Evolutionary conservation across 2,888 invertebrate species (phyloP), one percentile per base, ranked within the genome.

Genomic region (Diarsia mendica): DNA sequence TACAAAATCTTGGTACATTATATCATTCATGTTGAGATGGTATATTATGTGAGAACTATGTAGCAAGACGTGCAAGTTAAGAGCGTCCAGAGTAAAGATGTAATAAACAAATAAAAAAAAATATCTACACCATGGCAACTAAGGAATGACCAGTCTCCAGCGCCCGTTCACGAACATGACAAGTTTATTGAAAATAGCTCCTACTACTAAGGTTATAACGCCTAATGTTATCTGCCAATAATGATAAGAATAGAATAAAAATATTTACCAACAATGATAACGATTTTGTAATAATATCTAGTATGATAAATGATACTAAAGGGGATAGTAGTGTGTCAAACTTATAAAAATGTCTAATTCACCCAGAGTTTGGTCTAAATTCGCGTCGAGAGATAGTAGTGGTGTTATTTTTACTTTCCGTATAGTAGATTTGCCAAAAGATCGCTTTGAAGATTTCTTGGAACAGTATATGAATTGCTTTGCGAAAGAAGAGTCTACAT

Each of bases 401-500:
- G 88, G 87, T 51, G 60, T 48, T 20, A 73, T 67, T 13, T 1
- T 84, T 3, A 85, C 85, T 28, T 83, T 88, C 46, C 77, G 85
- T 23, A 85, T 89, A 39, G 77, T 88, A 55, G 86, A 90, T 28
- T 71, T 85, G 75, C 86, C 88, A 6, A 64, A 71, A 44, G 74
- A 86, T 66, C 75, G 82, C 18, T 11, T 70, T 0, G 84, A 81
- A 8, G 84, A 87, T 63, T 78, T 86, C 11, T 39, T 82, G 9
- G 75, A 86, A 46, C 76, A 87, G 11, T 67, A 85, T n/a, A 28
- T 65, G 1, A 72, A 83, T 8, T 71, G 89, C 75, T 90, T 88
- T 76, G 64, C 76, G 11, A 76, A 77, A 61, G 83, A 88, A 39
- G 90, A 90, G 75, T 66, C 70, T 5, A 74, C 80, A 8, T 80